Evolutionary conservation across 2,797 vertebrate genomes (phyloP), one percentile per base, ranked within the genome.

Genomic region (Monodelphis domestica): DNA sequence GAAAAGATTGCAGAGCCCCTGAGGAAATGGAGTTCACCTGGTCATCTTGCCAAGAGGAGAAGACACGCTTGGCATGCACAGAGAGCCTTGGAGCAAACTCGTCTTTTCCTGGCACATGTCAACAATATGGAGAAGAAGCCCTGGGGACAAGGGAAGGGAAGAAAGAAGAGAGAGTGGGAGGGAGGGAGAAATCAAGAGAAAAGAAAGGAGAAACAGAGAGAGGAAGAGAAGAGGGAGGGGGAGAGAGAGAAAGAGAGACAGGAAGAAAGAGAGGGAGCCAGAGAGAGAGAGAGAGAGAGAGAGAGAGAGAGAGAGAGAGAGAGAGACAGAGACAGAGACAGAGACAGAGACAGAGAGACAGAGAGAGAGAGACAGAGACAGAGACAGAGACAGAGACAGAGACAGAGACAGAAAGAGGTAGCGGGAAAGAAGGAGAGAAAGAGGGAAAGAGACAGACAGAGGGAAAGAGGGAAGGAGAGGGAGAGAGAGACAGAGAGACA

Each of bases 1-100:
- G 63, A 38, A 89, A 93, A 89, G 87, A 91, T 59, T 91, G 70
- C 52, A 92, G 78, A 94, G 87, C 90, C 45, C n/a, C 54, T n/a
- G 87, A 50, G 54, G 63, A 92, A 91, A 89, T n/a, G 33, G 55
- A 89, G 45, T 28, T 53, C 52, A 84, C 53, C 38, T 70, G 51
- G 55, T 53, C 11, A 10, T 45, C 15, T 24, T 91, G 91, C 52
- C 54, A 54, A 84, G 63, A 70, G 38, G 51, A 52, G 21, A 93
- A 89, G 33, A 54, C 30, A 52, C n/a, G 33, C 57, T 89, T 90
- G 24, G n/a, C 50, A 63, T 54, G 70, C 57, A 91, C 84, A 29
- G 33, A 12, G 50, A 24, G 70, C 51, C 88, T 91, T 56, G 33
- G 54, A 84, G 45, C 33, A 59, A 78, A 78, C n/a, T 29, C 52